phyloP scores from a whole-genome alignment of 2,797 vertebrate genomes.

The Anguilla pacifica region DNA sequence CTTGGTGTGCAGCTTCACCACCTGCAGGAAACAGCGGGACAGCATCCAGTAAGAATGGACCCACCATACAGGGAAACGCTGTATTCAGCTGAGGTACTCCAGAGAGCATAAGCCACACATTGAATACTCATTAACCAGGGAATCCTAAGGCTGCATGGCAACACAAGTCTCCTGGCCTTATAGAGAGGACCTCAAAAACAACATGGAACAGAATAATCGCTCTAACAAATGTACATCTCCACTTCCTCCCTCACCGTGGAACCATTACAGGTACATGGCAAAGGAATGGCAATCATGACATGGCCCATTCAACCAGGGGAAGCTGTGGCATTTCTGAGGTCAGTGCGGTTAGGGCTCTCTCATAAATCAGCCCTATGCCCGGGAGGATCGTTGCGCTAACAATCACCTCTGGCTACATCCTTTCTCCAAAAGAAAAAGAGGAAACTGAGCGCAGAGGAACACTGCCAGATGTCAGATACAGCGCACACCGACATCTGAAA shows the following conservation, averaged over 20 bases:
- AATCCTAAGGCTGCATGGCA: too few species aligned
- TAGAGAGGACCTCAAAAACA: too few species aligned
- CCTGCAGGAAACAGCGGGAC: constrained; percentile 64
- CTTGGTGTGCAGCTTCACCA: constrained; percentile 97
- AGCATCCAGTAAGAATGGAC: not conserved
- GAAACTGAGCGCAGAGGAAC: not conserved
- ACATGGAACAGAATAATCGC: too few species aligned
- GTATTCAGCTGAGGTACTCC: not conserved
- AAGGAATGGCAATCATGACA: not conserved
- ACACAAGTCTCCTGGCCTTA: too few species aligned
- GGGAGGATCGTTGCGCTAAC: not conserved
- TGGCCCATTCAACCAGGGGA: not conserved
- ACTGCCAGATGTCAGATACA: not conserved
- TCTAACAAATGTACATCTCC: too few species aligned
- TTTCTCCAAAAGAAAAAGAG: not conserved
- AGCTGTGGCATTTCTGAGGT: not conserved
- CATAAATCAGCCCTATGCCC: not conserved
- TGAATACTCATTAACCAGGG: too few species aligned
- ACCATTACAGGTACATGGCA: not conserved
- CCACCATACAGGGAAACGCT: not conserved
- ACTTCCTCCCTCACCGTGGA: not conserved
- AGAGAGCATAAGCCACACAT: too few species aligned
- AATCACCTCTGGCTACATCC: not conserved
- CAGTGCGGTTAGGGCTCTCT: too few species aligned
- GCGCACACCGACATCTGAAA: not conserved